A percentile compares a stretch with the other conserved stretches of the same genome.
Conservation (phyloP, 2,888 invertebrate genomes). For the Leucophenga montana region DNA sequence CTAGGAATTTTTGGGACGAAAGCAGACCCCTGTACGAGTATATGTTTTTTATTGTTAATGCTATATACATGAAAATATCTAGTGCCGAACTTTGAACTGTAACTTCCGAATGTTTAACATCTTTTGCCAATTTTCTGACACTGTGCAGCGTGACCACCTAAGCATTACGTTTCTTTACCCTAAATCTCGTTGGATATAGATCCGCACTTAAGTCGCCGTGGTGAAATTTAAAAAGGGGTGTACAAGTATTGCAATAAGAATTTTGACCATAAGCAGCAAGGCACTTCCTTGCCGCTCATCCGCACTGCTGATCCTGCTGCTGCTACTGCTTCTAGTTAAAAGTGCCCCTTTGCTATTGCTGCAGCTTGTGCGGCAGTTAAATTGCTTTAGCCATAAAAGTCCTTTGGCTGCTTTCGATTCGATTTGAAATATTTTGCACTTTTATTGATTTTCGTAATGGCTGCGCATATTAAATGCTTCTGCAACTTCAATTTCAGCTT, state of each 20-base stretch:
- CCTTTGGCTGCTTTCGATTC: constrained; percentile 31
- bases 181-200: background rate
- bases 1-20: no score
- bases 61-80: no score
- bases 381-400: constrained; percentile 55
- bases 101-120: no score
- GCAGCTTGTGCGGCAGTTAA: constrained; percentile 54
- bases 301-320: no score
- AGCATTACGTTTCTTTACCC: no score
- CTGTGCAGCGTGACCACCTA: no score
- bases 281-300: no score
- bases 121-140: no score
- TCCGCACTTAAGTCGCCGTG: background rate
- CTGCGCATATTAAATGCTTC: constrained; percentile 54
- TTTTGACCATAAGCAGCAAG: constrained; percentile 22
- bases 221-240: constrained; percentile 21
- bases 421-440: constrained; percentile 61
- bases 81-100: no score
- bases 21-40: no score
- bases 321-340: no score
- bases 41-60: no score
- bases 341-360: constrained; percentile 12
- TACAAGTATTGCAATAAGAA: constrained; percentile 15
- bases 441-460: constrained; percentile 63
- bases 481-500: constrained; percentile 34